phyloP scores from a whole-genome alignment of 2,113 vertebrate genomes.

The Aramus guarauna region DNA sequence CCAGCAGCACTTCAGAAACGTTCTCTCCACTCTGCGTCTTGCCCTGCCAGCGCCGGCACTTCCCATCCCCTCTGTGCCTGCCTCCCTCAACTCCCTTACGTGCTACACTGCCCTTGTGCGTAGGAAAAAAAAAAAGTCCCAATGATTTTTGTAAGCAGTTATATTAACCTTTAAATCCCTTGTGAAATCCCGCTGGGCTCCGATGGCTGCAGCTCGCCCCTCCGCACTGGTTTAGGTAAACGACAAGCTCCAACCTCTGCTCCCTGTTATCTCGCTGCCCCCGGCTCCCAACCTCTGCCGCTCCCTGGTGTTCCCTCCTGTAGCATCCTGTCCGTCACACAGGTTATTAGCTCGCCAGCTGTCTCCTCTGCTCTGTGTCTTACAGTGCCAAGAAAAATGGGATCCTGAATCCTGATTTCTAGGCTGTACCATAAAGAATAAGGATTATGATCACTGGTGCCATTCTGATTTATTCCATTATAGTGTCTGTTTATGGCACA shows the following conservation, averaged over 20 bases:
- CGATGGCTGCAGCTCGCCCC: not conserved
- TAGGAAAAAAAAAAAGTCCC: accelerated
- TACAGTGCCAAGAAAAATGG: not conserved
- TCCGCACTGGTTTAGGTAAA: not conserved
- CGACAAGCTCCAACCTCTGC: not conserved
- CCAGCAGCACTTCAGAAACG: not conserved
- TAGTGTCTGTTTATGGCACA: not conserved
- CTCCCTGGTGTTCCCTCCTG: not conserved
- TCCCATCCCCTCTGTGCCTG: not conserved
- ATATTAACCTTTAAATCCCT: not conserved
- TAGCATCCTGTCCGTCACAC: not conserved
- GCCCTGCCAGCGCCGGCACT: not conserved
- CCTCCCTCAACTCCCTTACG: not conserved
- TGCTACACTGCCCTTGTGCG: not conserved
- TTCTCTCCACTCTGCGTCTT: accelerated
- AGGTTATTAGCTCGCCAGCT: not conserved
- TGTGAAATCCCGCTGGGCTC: not conserved
- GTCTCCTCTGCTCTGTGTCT: not conserved
- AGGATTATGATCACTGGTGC: not conserved
- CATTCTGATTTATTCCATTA: conserved; percentile 5
- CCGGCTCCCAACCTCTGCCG: not conserved
- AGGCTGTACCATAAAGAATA: not conserved
- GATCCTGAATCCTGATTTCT: not conserved
- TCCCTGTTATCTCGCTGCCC: not conserved
- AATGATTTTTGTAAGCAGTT: not conserved